phyloP scores from a whole-genome alignment of 2,797 vertebrate species.

The Eutrigla gurnardus region DNA sequence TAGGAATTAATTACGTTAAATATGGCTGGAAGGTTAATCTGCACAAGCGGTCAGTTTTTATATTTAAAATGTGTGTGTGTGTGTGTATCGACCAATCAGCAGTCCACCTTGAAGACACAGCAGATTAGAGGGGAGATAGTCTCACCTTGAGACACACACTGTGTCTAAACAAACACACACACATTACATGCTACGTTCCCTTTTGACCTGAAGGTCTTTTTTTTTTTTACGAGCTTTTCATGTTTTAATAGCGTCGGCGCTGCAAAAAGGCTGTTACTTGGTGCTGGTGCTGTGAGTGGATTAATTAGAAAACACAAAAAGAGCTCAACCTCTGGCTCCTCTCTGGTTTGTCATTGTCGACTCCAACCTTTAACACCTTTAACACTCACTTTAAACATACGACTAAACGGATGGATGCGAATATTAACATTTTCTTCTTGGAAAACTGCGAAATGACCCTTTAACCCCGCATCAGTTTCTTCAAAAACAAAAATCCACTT shows the following conservation, averaged over 20 bases:
- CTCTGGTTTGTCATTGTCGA: slow-evolving; percentile 38
- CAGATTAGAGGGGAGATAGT: slow-evolving; percentile 73
- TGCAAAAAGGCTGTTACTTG: slow-evolving; percentile 57
- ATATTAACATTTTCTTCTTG: no score
- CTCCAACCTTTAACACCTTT: no score
- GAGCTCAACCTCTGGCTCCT: slow-evolving; percentile 62
- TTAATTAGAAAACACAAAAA: slow-evolving; percentile 71
- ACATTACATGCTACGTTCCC: slow-evolving; percentile 14
- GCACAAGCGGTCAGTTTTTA: no score
- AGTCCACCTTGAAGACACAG: slow-evolving; percentile 76
- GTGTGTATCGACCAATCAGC: slow-evolving; percentile 69
- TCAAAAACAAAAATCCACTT: no score
- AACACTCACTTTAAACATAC: no score
- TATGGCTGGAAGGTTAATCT: no score
- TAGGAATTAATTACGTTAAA: no score
- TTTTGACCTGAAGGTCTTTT: slow-evolving; percentile 31
- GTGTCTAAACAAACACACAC: slow-evolving; percentile 53
- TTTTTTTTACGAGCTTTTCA: slow-evolving; percentile 29
- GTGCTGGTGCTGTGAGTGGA: slow-evolving; percentile 52
- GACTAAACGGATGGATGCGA: no score
- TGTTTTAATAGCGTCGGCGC: slow-evolving; percentile 46
- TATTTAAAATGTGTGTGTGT: slow-evolving; percentile 18
- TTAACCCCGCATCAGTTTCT: no score
- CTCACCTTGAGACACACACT: slow-evolving; percentile 77
- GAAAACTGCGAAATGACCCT: no score